phyloP scores from a whole-genome alignment of 2,113 vertebrate genomes.

The Herpetotheres cachinnans region DNA sequence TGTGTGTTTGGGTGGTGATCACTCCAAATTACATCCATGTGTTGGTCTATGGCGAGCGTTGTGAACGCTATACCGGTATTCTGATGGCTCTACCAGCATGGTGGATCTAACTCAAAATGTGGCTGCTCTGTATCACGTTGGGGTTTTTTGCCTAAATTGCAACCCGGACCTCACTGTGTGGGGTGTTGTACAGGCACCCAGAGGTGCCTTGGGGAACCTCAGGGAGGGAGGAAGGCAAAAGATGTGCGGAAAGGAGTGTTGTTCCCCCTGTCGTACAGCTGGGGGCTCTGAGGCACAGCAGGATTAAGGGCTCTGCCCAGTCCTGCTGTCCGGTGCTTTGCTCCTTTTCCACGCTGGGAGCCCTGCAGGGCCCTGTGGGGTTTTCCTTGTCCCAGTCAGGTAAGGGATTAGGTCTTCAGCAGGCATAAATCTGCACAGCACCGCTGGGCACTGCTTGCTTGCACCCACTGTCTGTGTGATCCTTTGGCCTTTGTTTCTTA shows the following conservation, averaged over 20 bases:
- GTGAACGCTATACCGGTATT: fast-evolving
- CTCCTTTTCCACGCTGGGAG: background rate
- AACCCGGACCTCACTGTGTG: fast-evolving
- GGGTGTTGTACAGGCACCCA: background rate
- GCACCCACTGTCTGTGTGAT: background rate
- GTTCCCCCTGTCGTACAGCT: background rate
- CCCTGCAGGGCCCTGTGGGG: background rate
- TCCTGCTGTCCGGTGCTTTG: background rate
- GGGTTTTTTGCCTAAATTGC: background rate
- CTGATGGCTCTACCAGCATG: background rate
- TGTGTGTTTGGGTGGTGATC: background rate
- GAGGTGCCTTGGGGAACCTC: background rate
- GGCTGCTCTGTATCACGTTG: background rate
- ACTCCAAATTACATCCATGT: fast-evolving
- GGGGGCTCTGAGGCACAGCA: slow-evolving; percentile 17
- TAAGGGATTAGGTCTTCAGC: background rate
- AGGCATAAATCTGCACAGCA: background rate
- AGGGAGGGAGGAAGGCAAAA: background rate
- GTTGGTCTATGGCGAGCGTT: background rate
- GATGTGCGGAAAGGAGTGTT: background rate
- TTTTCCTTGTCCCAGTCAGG: background rate
- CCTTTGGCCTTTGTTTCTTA: background rate
- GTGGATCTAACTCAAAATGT: background rate
- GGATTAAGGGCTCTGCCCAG: background rate
- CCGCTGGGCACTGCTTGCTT: background rate